Evolutionary conservation across 2,797 vertebrate species (phyloP).

Genomic region (Cryptoblepharus egeriae): DNA sequence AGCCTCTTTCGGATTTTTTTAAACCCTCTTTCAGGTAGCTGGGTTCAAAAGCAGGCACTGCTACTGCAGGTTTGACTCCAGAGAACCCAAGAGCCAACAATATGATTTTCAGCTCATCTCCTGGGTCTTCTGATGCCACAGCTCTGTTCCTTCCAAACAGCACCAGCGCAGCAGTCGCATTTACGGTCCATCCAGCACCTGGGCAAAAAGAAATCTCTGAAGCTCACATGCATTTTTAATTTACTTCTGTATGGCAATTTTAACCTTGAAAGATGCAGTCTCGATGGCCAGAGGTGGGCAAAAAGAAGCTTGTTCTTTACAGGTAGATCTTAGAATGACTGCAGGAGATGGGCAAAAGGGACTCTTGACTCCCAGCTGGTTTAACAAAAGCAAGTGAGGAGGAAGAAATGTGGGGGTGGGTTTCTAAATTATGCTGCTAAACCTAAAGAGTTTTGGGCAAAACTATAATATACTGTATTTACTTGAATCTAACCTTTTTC

Average conservation of each 20-base stretch:
- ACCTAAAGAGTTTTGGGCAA: no score
- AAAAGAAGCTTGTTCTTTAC: no score
- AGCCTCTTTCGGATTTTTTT: constrained; percentile 20
- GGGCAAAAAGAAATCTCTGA: constrained; percentile 14
- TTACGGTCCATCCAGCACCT: constrained; percentile 10
- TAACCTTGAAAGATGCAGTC: background rate
- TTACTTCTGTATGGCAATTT: constrained; percentile 12
- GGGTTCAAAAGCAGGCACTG: constrained; percentile 65
- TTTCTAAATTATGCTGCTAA: no score
- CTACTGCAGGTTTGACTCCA: constrained; percentile 56
- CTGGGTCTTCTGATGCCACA: constrained; percentile 31
- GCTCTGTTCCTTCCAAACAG: constrained; percentile 1
- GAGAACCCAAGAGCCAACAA: constrained; percentile 57
- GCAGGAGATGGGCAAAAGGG: no score
- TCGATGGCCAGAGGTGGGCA: constrained; percentile 1
- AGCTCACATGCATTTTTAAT: constrained; percentile 3
- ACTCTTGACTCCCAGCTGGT: no score
- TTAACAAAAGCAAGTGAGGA: no score
- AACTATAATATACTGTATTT: no score
- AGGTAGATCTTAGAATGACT: no score
- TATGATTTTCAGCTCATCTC: constrained; percentile 59
- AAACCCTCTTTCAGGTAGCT: constrained; percentile 49
- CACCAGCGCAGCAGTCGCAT: background rate
- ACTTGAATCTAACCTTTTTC: no score
- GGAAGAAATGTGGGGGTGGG: no score